A percentile compares a stretch with the other conserved stretches of the same genome.
These are phyloP conservation scores for Congeria kusceri DNA, from an alignment of 2,888 invertebrate species.

Conservation along the genomic window DNA sequence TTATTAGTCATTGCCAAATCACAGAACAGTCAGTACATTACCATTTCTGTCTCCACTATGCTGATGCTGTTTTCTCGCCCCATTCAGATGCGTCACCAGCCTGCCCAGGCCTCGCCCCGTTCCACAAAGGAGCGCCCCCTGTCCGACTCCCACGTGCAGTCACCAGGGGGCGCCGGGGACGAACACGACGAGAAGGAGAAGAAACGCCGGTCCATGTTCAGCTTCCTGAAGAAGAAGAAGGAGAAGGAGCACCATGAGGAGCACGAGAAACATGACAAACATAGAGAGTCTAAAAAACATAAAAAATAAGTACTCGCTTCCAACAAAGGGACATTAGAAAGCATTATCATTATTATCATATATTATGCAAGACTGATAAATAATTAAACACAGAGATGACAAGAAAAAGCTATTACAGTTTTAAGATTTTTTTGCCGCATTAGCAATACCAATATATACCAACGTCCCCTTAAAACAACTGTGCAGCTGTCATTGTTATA, in stretches of 20 bases:
- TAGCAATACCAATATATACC: no score
- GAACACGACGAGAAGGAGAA: slow-evolving; percentile 64
- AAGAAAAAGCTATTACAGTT: no score
- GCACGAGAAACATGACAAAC: slow-evolving; percentile 61
- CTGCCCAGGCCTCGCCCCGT: slow-evolving; percentile 49
- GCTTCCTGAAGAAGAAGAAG: slow-evolving; percentile 83
- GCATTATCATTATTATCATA: no score
- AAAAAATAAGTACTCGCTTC: slow-evolving; percentile 45
- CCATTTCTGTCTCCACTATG: neutral
- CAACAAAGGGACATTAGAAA: no score
- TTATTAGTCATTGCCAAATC: no score
- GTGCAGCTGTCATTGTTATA: no score
- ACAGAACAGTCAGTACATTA: neutral
- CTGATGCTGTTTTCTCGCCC: neutral
- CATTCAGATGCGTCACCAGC: neutral
- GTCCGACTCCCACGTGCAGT: slow-evolving; percentile 36
- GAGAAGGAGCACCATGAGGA: slow-evolving; percentile 73
- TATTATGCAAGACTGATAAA: no score
- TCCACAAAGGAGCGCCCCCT: slow-evolving; percentile 38
- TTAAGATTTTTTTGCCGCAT: no score
- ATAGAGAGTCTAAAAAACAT: slow-evolving; percentile 71
- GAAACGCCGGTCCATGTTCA: slow-evolving; percentile 81
- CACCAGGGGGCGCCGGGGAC: slow-evolving; percentile 32
- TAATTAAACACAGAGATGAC: no score
- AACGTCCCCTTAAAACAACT: no score